phyloP scores from a whole-genome alignment of 2,888 invertebrate species.

The Eristalis pertinax region DNA sequence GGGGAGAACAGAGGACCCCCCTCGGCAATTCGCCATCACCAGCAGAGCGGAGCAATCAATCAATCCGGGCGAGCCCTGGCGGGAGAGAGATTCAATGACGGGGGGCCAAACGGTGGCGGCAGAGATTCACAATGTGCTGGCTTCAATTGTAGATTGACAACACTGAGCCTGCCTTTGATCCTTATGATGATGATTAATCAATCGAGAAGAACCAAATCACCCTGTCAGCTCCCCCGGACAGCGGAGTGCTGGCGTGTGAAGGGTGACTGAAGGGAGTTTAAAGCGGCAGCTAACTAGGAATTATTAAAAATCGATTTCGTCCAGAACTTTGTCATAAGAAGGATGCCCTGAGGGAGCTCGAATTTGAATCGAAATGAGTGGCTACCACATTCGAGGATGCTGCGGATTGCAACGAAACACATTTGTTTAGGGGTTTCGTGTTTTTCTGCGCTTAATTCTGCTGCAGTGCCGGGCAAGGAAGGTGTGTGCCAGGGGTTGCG shows the following conservation, averaged over 20 bases:
- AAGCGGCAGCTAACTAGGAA: conserved; percentile 16
- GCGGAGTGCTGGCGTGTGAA: not conserved
- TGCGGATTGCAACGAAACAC: not conserved
- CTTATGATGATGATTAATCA: conserved; percentile 59
- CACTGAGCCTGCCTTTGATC: conserved; percentile 24
- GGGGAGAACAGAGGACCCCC: not conserved
- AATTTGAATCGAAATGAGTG: conserved; percentile 29
- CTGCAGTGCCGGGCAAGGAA: not conserved
- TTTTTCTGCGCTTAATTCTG: not conserved
- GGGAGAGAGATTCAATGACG: not conserved
- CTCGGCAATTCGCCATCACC: not conserved
- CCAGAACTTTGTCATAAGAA: not conserved
- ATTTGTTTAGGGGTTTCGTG: not conserved
- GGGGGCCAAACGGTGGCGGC: not conserved
- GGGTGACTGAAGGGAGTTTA: conserved; percentile 61
- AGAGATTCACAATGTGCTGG: not conserved
- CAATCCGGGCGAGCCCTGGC: conserved; percentile 31
- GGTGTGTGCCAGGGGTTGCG: not conserved
- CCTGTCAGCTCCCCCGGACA: no score
- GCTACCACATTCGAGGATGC: not conserved
- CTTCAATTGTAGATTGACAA: not conserved
- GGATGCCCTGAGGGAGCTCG: conserved; percentile 6
- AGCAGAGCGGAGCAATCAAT: conserved; percentile 49
- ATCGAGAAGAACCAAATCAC: conserved; percentile 8
- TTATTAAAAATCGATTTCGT: conserved; percentile 53